These are phyloP conservation scores for Augochlorella aurata DNA, from an alignment of 2,888 invertebrate genomes.

Conservation along the genomic window DNA sequence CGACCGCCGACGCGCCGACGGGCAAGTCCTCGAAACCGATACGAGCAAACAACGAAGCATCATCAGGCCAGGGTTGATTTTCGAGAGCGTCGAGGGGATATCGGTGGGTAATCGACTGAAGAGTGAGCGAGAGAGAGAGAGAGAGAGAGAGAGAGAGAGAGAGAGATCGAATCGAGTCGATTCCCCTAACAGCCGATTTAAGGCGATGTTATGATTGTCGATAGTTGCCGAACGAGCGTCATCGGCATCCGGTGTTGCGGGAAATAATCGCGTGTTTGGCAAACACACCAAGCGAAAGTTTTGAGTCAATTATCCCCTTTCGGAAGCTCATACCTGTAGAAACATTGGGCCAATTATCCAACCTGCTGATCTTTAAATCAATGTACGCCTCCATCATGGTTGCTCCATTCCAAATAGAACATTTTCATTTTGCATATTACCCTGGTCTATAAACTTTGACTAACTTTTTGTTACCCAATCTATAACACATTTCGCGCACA, in stretches of 20 bases:
- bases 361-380: background rate
- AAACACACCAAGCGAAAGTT: background rate
- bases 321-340: background rate
- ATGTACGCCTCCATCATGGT: too few relatives aligned
- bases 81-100: slow-evolving; percentile 1
- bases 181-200: background rate
- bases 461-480: too few relatives aligned
- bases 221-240: background rate
- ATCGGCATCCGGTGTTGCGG: background rate
- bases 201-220: slow-evolving; percentile 3
- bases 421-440: too few relatives aligned
- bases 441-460: too few relatives aligned
- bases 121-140: slow-evolving; percentile 4
- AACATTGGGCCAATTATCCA: background rate
- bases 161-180: slow-evolving; percentile 13
- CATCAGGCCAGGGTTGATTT: background rate
- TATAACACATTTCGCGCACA: too few relatives aligned
- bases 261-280: background rate
- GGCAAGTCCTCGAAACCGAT: slow-evolving; percentile 2
- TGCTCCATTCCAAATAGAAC: too few relatives aligned
- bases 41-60: slow-evolving; percentile 18
- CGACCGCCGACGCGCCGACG: background rate
- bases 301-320: background rate
- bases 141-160: slow-evolving; percentile 2
- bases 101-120: slow-evolving; percentile 25